These are phyloP conservation scores for Metopia argyrocephala DNA, from an alignment of 2,888 invertebrate species.

Conservation along the genomic window DNA sequence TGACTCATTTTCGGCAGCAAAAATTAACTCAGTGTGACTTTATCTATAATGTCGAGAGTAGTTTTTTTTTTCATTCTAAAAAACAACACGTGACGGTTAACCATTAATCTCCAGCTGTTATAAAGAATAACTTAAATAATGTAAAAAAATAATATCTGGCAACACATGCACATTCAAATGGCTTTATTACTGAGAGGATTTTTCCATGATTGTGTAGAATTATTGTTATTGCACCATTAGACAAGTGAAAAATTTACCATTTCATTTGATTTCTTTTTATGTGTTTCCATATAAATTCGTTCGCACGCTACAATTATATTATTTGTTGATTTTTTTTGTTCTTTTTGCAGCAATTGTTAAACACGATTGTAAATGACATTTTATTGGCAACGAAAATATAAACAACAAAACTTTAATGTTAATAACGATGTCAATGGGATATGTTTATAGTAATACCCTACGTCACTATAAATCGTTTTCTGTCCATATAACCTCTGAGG, in stretches of 20 bases:
- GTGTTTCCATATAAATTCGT: constrained; percentile 56
- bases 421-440: not conserved
- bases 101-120: too few species aligned
- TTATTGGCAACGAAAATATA: constrained; percentile 74
- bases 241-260: not conserved
- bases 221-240: constrained; percentile 15
- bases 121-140: too few species aligned
- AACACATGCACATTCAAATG: constrained; percentile 15
- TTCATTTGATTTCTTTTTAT: constrained; percentile 34
- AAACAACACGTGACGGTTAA: too few species aligned
- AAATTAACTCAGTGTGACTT: too few species aligned
- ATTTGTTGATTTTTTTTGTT: constrained; percentile 6
- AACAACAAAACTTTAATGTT: constrained; percentile 49
- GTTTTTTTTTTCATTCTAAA: too few species aligned
- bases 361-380: constrained; percentile 73
- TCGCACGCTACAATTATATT: constrained; percentile 56
- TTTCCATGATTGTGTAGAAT: constrained; percentile 16
- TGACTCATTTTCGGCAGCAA: too few species aligned
- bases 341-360: constrained; percentile 18
- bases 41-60: too few species aligned
- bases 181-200: constrained; percentile 8
- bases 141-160: not conserved
- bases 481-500: too few species aligned
- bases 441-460: too few species aligned
- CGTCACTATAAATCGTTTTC: too few species aligned